Conservation (phyloP, 2,113 vertebrate genomes). For the Ranitomeya variabilis region DNA sequence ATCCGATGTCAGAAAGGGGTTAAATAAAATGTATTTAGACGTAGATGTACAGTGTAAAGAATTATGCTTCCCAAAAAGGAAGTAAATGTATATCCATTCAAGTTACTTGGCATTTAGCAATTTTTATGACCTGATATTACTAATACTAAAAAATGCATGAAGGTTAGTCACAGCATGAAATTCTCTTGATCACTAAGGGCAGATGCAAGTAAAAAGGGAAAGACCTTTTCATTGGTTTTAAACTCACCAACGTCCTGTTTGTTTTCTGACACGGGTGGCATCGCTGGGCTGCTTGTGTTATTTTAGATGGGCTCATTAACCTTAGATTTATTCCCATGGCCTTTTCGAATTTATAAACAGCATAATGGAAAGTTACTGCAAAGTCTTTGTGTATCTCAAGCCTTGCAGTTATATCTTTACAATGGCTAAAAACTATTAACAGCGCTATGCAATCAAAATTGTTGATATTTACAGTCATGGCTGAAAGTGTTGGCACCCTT, state of each 20-base stretch:
- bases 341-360: constrained; percentile 13
- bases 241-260: not conserved
- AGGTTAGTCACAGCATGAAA: constrained; percentile 38
- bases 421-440: not conserved
- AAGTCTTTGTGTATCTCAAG: not conserved
- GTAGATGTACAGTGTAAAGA: not conserved
- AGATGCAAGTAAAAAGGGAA: constrained; percentile 22
- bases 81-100: constrained; percentile 1
- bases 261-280: constrained; percentile 26
- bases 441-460: too few relatives aligned
- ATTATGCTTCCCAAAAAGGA: not conserved
- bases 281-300: constrained; percentile 28
- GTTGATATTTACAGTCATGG: too few relatives aligned
- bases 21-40: not conserved
- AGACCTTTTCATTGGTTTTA: constrained; percentile 24
- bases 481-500: too few relatives aligned
- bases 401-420: not conserved
- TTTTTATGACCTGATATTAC: constrained; percentile 26
- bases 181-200: constrained; percentile 36
- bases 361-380: not conserved
- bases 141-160: constrained; percentile 40
- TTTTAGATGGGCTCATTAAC: constrained; percentile 33
- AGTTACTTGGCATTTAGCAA: constrained; percentile 20
- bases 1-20: too few relatives aligned
- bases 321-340: not conserved